A percentile compares a stretch with the other conserved stretches of the same genome.
Conservation (phyloP, 2,888 invertebrate species). For the Agrochola circellaris region DNA sequence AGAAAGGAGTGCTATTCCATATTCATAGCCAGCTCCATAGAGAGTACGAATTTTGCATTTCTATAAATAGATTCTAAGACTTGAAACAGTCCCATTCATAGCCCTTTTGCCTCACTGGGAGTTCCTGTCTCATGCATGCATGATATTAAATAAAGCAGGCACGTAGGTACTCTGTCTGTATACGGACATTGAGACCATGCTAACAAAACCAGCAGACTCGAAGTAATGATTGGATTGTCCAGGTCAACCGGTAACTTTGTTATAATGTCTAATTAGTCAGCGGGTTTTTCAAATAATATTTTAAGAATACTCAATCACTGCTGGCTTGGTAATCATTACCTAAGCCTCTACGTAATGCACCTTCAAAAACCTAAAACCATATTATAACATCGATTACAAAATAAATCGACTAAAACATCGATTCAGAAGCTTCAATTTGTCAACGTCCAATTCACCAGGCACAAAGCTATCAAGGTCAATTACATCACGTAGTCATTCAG, state of each 20-base stretch:
- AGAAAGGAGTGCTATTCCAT: slow-evolving; percentile 35
- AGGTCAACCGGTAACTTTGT: slow-evolving; percentile 3
- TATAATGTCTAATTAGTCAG: background rate
- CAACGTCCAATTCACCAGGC: slow-evolving; percentile 56
- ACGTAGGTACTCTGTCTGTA: background rate
- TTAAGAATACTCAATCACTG: background rate
- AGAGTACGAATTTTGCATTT: slow-evolving; percentile 25
- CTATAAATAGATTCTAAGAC: slow-evolving; percentile 3
- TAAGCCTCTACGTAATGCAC: background rate
- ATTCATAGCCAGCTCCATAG: slow-evolving; percentile 26
- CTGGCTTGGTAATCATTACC: background rate
- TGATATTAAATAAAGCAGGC: background rate
- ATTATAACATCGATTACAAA: slow-evolving; percentile 18
- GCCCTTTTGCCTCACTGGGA: slow-evolving; percentile 18
- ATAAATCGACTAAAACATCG: slow-evolving; percentile 39
- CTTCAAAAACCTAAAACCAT: background rate
- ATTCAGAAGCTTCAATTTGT: slow-evolving; percentile 57
- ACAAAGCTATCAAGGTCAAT: slow-evolving; percentile 70
- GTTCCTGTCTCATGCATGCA: slow-evolving; percentile 25
- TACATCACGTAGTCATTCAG: slow-evolving; percentile 68
- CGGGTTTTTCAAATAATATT: background rate
- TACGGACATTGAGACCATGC: slow-evolving; percentile 9
- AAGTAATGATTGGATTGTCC: background rate
- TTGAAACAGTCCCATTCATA: slow-evolving; percentile 28
- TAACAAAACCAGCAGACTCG: background rate